Base-by-base conservation (phyloP, 2,888 invertebrate genomes). In the Sepioteuthis lessoniana region DNA sequence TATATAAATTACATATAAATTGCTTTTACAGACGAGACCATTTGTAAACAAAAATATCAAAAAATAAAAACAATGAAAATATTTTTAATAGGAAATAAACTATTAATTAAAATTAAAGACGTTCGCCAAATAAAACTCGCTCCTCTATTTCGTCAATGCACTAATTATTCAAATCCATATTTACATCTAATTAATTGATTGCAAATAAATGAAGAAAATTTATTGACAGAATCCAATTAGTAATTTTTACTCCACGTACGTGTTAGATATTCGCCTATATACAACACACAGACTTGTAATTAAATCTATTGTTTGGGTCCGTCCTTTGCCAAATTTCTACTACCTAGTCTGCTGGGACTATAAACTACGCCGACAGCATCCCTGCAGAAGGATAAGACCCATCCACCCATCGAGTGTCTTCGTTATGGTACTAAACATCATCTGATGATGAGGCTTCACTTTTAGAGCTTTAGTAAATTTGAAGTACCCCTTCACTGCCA, bases 111-210 rank as follows among this genome's bases (percentile, higher is more conserved):
- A 76, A 76, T 76, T 35, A 76, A 35, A 76, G 76, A 16, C 76
- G n/a, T 76, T 76, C n/a, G n/a, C n/a, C 76, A n/a, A 76, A 76
- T 76, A 76, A 76, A 42, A 31, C 76, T n/a, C n/a, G 8, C n/a
- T n/a, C 76, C 8, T 35, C n/a, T 35, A 19, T 2, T 76, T 35
- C 16, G n/a, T 76, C 76, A 76, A 76, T 76, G 13, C 76, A 76
- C 60, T 60, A 60, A 60, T 76, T 76, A 76, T 76, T 76, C n/a
- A 16, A n/a, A 76, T 76, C 76, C 76, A 76, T 76, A 76, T 76
- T 76, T 76, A 76, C 76, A n/a, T 76, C n/a, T 16, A 76, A 76
- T 76, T 76, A 76, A 76, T 76, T 76, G n/a, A 76, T n/a, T 76
- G 16, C n/a, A 76, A n/a, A 76, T 16, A n/a, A 76, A 10, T 76